A percentile compares a stretch with the other conserved stretches of the same genome.
These are phyloP conservation scores for Suncus etruscus DNA, from an alignment of 2,113 vertebrate species.

Conservation along the genomic window DNA sequence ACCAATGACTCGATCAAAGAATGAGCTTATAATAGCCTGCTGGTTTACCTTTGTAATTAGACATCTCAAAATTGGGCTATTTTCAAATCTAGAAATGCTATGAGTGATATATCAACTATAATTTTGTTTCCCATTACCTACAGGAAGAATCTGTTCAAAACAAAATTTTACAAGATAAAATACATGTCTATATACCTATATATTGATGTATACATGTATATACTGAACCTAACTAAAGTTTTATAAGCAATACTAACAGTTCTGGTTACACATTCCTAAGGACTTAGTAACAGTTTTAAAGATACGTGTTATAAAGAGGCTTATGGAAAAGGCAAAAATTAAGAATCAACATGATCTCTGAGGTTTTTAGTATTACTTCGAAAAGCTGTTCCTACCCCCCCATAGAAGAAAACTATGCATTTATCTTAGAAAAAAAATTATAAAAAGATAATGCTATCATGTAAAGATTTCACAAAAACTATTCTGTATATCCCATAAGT, in stretches of 20 bases:
- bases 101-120: constrained; percentile 59
- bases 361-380: constrained; percentile 78
- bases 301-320: constrained; percentile 81
- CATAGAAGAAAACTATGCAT: constrained; percentile 78
- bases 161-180: constrained; percentile 84
- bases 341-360: constrained; percentile 76
- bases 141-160: constrained; percentile 85
- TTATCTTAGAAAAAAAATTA: constrained; percentile 81
- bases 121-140: constrained; percentile 84
- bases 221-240: constrained; percentile 85
- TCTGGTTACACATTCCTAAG: constrained; percentile 88
- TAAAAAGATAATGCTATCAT: constrained; percentile 85
- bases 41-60: constrained; percentile 84
- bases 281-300: constrained; percentile 85
- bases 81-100: constrained; percentile 77
- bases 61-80: constrained; percentile 75
- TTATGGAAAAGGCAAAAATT: constrained; percentile 83
- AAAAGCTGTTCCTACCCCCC: constrained; percentile 79
- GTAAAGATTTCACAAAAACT: constrained; percentile 81
- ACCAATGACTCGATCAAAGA: constrained; percentile 86
- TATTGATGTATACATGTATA: constrained; percentile 74
- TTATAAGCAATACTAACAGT: constrained; percentile 87
- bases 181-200: constrained; percentile 84
- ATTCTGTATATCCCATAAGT: constrained; percentile 79
- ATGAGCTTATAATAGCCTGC: constrained; percentile 86